Base-by-base conservation (phyloP, 2,888 invertebrate species). In the Philereme vetulata region DNA sequence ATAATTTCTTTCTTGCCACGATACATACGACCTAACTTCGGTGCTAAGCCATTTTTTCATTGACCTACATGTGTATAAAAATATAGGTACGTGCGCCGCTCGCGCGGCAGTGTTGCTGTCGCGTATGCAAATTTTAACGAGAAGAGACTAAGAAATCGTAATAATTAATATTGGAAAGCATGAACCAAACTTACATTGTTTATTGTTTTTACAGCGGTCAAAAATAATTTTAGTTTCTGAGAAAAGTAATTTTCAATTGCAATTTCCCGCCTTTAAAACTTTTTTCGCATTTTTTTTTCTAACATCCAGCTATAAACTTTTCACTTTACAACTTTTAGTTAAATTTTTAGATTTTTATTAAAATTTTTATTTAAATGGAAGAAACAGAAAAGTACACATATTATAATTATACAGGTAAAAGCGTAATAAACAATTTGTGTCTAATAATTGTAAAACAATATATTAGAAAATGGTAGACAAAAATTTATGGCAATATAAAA, bases 21-120 rank as follows among this genome's bases (percentile, higher is more conserved):
- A 87, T 86, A 88, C 88, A 88, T 88, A 91, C 71, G 85, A 87
- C 83, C 84, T 88, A 78, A 75, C 78, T 83, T 81, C 82, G 84
- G 81, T 81, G 84, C 86, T 91, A 91, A 88, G 91, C 92, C 92
- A 92, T 91, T 92, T 88, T 92, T 92, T 88, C 90, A 90, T 85
- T 90, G 91, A 91, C 90, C 92, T 92, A 91, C 90, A 92, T 90
- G 89, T 90, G 88, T 89, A 89, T 86, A 90, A 84, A 88, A 76
- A 77, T 79, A 78, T 89, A 86, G 87, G 84, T 85, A 81, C 38
- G 6, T 38, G 38, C 38, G 3, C 8, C 8, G 38, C 82, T 87
- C 82, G 84, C 76, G 78, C 74, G 74, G 72, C 83, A 77, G 90
- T 90, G 90, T 90, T 90, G 90, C 90, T 90, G 86, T 60, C 67